Conservation (phyloP, 2,797 vertebrate genomes). For the Enteromius mattozi region DNA sequence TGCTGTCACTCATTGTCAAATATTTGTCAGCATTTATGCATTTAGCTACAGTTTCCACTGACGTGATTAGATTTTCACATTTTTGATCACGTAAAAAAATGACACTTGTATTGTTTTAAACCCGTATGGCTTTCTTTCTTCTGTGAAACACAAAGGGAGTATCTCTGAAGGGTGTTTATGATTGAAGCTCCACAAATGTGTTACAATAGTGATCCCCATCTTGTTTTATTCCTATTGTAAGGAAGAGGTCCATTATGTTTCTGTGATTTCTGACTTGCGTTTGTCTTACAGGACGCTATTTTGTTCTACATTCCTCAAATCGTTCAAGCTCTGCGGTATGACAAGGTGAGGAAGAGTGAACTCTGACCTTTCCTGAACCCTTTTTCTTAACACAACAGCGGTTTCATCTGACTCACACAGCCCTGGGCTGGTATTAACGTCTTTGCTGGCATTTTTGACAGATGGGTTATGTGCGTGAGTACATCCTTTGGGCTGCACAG, state of each 20-base stretch:
- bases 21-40: background rate
- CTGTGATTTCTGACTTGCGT: background rate
- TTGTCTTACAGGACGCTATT: constrained; percentile 87
- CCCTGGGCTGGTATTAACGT: constrained; percentile 10
- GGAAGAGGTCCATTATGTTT: background rate
- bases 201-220: background rate
- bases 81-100: background rate
- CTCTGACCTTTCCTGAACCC: constrained; percentile 2
- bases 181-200: background rate
- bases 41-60: background rate
- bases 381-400: background rate
- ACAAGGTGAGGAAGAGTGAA: constrained; percentile 87
- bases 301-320: constrained; percentile 99
- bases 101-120: background rate
- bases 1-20: background rate
- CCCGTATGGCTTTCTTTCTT: background rate
- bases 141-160: background rate
- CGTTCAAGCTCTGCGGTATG: constrained; percentile 94
- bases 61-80: background rate
- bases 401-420: constrained; percentile 5
- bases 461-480: constrained; percentile 98
- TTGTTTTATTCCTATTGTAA: background rate
- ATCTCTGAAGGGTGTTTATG: background rate
- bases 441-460: constrained; percentile 61
- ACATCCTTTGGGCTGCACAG: constrained; percentile 96